These are phyloP conservation scores for Campoletis raptor DNA, from an alignment of 2,888 invertebrate species.

Conservation along the genomic window DNA sequence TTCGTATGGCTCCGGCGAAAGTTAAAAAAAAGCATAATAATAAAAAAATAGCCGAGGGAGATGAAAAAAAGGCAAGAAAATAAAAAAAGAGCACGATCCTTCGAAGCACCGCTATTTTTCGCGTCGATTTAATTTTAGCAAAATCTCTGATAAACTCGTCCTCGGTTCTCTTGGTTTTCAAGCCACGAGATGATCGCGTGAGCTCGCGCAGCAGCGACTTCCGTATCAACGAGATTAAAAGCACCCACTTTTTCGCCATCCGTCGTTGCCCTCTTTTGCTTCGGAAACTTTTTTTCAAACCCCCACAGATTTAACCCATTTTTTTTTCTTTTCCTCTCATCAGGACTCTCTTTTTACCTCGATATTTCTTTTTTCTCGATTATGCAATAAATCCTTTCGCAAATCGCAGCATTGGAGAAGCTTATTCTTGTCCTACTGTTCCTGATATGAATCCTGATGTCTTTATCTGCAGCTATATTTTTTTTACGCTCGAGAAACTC, in stretches of 20 bases:
- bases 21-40: slow-evolving; percentile 50
- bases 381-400: background rate
- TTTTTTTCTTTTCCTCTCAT: slow-evolving; percentile 3
- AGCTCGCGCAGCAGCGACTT: slow-evolving; percentile 40
- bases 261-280: slow-evolving; percentile 24
- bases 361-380: slow-evolving; percentile 1
- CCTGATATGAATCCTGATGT: background rate
- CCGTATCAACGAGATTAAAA: slow-evolving; percentile 76
- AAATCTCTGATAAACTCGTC: slow-evolving; percentile 70
- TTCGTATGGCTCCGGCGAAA: slow-evolving; percentile 16
- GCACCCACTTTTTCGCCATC: slow-evolving; percentile 64
- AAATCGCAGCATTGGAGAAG: background rate
- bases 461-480: background rate
- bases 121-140: slow-evolving; percentile 72
- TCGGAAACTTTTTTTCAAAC: slow-evolving; percentile 1
- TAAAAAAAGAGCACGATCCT: slow-evolving; percentile 30
- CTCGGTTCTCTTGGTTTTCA: slow-evolving; percentile 42
- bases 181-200: slow-evolving; percentile 25
- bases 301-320: background rate
- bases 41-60: slow-evolving; percentile 33
- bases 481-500: slow-evolving; percentile 37
- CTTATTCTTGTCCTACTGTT: background rate
- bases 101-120: slow-evolving; percentile 54
- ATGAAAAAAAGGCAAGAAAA: slow-evolving; percentile 16
- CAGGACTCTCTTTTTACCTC: background rate